Percentiles rank a stretch among this genome's conserved stretches.
Conservation (phyloP, 2,797 vertebrate genomes). For the Florisuga fusca region DNA sequence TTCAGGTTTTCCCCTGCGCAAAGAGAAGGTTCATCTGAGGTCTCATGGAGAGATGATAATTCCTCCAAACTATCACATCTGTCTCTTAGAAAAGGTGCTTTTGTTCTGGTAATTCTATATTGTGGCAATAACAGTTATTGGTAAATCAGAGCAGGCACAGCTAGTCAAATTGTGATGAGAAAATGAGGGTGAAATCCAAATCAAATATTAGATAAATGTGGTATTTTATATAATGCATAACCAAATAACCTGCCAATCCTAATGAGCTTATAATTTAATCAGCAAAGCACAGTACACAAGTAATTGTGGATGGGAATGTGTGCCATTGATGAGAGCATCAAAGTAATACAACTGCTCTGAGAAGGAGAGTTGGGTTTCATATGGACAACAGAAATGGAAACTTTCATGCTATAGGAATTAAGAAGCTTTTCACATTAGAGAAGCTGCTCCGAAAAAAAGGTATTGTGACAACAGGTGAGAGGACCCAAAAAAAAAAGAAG, state of each 20-base stretch:
- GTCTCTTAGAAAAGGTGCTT: conserved; percentile 19
- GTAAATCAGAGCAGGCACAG: neutral
- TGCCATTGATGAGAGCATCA: neutral
- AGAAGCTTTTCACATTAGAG: neutral
- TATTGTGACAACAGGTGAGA: neutral
- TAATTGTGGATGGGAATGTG: neutral
- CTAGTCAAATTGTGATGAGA: neutral
- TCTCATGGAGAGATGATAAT: conserved; percentile 41
- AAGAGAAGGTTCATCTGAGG: conserved; percentile 65
- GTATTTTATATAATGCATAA: conserved; percentile 18
- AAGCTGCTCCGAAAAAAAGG: neutral
- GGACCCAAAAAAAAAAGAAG: neutral
- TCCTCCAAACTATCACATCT: conserved; percentile 18
- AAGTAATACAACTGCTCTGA: neutral
- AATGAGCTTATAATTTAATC: conserved; percentile 33
- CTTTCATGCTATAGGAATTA: neutral
- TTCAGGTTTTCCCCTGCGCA: conserved; percentile 48
- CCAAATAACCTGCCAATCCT: conserved; percentile 14
- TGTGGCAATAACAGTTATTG: conserved; percentile 8
- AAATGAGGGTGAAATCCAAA: conserved; percentile 28
- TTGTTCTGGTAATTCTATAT: conserved; percentile 1
- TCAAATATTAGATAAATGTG: neutral
- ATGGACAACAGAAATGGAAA: neutral
- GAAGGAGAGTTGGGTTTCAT: neutral
- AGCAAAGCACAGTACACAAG: neutral